Conservation (phyloP, 2,113 vertebrate genomes). For the Copsychus sechellarum region DNA sequence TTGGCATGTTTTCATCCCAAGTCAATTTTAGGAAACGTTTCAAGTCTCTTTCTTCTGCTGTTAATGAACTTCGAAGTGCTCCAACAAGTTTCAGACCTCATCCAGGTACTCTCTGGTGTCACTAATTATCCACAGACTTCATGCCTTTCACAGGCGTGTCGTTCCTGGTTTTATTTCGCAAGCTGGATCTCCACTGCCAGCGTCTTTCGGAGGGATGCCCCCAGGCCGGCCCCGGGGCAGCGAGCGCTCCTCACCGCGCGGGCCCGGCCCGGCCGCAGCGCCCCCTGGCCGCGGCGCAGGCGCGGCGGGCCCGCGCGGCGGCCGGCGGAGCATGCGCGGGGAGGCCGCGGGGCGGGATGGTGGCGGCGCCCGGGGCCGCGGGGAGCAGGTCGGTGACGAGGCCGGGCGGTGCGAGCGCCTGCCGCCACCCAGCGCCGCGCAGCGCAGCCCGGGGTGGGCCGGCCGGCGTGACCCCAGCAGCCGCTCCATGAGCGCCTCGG, state of each 20-base stretch:
- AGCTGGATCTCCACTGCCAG: accelerated
- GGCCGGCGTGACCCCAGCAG: neutral
- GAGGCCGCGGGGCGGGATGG: neutral
- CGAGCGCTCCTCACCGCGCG: accelerated
- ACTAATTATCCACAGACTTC: neutral
- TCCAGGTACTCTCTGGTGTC: neutral
- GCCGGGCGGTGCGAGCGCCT: neutral
- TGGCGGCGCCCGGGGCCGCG: neutral
- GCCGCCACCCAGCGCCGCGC: too few relatives aligned
- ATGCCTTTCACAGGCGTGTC: neutral
- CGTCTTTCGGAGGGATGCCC: accelerated
- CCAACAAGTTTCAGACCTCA: neutral
- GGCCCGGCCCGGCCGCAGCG: too few relatives aligned
- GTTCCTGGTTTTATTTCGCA: neutral
- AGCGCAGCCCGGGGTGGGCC: neutral
- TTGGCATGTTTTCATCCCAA: neutral
- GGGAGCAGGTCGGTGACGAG: neutral
- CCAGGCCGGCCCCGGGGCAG: accelerated
- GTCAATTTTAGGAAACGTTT: neutral
- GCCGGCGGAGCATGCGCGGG: neutral
- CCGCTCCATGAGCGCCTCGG: neutral
- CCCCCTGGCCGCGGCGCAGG: neutral
- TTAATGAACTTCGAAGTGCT: neutral
- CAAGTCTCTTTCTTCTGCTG: neutral
- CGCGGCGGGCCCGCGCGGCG: neutral